These are phyloP conservation scores for Malurus cyaneus DNA, from an alignment of 2,113 vertebrate genomes.

Conservation along the genomic window DNA sequence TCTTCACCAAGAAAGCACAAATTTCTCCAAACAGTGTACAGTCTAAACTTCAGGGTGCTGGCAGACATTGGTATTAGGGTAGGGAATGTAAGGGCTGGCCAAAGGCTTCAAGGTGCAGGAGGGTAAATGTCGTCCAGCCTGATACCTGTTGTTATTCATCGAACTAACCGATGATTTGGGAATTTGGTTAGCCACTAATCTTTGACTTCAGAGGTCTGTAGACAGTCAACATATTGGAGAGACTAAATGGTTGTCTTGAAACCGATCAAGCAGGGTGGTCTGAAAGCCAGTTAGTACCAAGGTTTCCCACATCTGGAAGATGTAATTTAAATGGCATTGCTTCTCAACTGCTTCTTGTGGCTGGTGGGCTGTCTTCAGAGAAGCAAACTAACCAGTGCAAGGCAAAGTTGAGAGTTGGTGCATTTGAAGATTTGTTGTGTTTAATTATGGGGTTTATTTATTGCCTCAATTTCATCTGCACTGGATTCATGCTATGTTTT, in stretches of 20 bases:
- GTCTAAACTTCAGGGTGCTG: not conserved
- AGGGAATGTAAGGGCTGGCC: not conserved
- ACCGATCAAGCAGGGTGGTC: not conserved
- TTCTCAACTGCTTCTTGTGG: not conserved
- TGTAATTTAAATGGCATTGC: not conserved
- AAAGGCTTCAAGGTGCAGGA: not conserved
- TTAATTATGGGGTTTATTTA: not conserved
- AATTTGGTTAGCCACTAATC: not conserved
- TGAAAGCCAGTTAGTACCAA: not conserved
- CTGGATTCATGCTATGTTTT: not conserved
- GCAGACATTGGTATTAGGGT: rapidly evolving
- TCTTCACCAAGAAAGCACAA: not conserved
- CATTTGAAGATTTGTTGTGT: not conserved
- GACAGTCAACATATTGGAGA: not conserved
- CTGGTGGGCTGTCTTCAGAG: not conserved
- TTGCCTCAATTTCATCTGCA: not conserved
- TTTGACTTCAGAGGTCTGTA: not conserved
- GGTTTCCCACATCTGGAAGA: not conserved
- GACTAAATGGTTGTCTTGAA: not conserved
- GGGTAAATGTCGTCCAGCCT: not conserved
- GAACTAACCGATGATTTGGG: rapidly evolving
- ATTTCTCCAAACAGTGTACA: rapidly evolving
- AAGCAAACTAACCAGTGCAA: not conserved
- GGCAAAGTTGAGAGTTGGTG: not conserved
- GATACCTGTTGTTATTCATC: not conserved